Evolutionary conservation across 2,797 vertebrate species (phyloP).

Genomic region (Gambusia yucatana): DNA sequence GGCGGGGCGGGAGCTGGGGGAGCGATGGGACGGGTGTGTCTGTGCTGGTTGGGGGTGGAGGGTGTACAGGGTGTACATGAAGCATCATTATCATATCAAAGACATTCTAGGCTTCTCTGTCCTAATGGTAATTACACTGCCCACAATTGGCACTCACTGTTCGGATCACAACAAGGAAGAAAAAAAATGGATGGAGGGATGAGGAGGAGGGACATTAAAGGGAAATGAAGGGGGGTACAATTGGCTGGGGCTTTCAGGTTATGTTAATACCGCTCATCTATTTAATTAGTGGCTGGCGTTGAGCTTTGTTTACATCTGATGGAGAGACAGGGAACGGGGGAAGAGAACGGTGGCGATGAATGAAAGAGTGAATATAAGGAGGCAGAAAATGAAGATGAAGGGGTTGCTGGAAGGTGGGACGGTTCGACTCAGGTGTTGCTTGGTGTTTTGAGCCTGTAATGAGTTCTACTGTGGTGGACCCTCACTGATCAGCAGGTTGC

Average conservation of each 20-base stretch:
- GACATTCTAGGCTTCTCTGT: constrained; percentile 89
- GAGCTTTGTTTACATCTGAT: constrained; percentile 85
- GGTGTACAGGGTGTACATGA: constrained; percentile 79
- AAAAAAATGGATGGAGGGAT: constrained; percentile 74
- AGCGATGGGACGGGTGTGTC: constrained; percentile 44
- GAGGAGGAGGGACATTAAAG: constrained; percentile 72
- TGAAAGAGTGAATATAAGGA: constrained; percentile 35
- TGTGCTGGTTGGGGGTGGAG: constrained; percentile 51
- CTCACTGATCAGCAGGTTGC: constrained; percentile 16
- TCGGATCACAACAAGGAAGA: constrained; percentile 88
- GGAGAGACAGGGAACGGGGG: constrained; percentile 50
- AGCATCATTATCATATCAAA: constrained; percentile 98
- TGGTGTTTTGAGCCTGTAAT: constrained; percentile 61
- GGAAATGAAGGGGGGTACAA: constrained; percentile 72
- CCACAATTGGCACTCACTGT: constrained; percentile 92
- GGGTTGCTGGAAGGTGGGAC: constrained; percentile 55
- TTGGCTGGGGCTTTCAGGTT: constrained; percentile 90
- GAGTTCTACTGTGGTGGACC: constrained; percentile 62
- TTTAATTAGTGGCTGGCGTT: constrained; percentile 84
- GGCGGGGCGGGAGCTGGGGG: constrained; percentile 31
- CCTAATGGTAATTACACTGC: constrained; percentile 96
- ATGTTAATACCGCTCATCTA: constrained; percentile 88
- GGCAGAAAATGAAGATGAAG: constrained; percentile 32
- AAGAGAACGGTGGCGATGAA: constrained; percentile 35
- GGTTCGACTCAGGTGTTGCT: constrained; percentile 49